These are phyloP conservation scores for Eleutherodactylus coqui DNA, from an alignment of 2,797 vertebrate species.

Conservation along the genomic window DNA sequence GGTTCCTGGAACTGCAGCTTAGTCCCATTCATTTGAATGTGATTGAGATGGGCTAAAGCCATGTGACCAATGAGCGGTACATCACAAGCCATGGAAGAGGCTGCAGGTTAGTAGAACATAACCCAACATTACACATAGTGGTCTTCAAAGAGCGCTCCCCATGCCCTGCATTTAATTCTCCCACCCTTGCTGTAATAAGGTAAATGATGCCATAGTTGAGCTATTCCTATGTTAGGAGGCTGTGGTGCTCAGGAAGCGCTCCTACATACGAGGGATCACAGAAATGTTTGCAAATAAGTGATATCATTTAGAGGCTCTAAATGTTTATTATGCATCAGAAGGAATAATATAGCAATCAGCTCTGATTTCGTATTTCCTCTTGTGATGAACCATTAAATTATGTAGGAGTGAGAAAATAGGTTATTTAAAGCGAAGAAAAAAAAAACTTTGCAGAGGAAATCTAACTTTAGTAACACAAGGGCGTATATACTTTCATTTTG, in stretches of 20 bases:
- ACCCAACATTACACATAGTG: no score
- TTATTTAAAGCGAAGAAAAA: conserved; percentile 37
- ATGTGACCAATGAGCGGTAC: no score
- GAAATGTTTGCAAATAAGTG: conserved; percentile 10
- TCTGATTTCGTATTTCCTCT: conserved; percentile 30
- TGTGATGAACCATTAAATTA: conserved; percentile 42
- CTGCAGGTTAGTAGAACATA: no score
- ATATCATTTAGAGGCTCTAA: neutral
- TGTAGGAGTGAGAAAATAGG: conserved; percentile 49
- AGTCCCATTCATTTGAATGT: no score
- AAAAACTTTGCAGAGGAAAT: conserved; percentile 40
- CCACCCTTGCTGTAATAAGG: neutral
- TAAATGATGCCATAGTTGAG: neutral
- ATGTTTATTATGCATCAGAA: neutral
- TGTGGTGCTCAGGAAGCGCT: no score
- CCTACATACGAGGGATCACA: neutral
- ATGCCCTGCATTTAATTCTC: neutral
- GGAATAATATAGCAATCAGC: neutral
- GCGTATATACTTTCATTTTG: conserved; percentile 25
- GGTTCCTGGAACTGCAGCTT: no score
- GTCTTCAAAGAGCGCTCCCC: neutral
- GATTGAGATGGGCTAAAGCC: no score
- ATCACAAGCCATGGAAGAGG: no score
- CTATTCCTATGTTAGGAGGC: neutral
- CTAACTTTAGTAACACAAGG: conserved; percentile 38